Percentiles rank a stretch among this genome's conserved stretches.
These are phyloP conservation scores for Leptinotarsa juncta DNA, from an alignment of 2,888 invertebrate species.

Conservation along the genomic window DNA sequence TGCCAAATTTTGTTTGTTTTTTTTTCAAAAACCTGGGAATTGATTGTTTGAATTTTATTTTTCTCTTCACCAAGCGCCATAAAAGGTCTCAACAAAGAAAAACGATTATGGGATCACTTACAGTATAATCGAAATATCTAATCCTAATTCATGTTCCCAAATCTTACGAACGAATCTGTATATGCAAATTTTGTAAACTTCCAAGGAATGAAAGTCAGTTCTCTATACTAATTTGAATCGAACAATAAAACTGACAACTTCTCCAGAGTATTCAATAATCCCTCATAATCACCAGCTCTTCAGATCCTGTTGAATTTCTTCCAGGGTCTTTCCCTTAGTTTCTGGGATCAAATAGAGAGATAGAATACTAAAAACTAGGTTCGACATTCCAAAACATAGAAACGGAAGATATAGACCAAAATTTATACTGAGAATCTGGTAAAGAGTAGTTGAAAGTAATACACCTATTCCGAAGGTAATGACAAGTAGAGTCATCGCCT, in stretches of 20 bases:
- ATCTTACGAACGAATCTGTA: no score
- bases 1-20: no score
- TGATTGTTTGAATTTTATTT: no score
- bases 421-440: slow-evolving; percentile 52
- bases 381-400: slow-evolving; percentile 53
- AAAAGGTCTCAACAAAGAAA: no score
- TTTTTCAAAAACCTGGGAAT: no score
- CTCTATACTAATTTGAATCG: no score
- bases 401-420: slow-evolving; percentile 56
- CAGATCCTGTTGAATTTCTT: slow-evolving; percentile 57
- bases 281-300: neutral
- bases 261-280: neutral
- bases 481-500: slow-evolving; percentile 50
- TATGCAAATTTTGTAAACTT: neutral
- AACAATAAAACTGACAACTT: no score
- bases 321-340: slow-evolving; percentile 59
- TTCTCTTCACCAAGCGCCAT: no score
- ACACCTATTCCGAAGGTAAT: slow-evolving; percentile 51
- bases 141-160: no score
- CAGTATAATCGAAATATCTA: no score
- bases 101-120: no score
- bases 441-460: slow-evolving; percentile 53
- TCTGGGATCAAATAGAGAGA: slow-evolving; percentile 57
- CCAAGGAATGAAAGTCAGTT: no score
- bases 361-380: slow-evolving; percentile 49